Evolutionary conservation across 2,888 invertebrate species (phyloP), one percentile per base, ranked within the genome.

Genomic region (Tribolium freemani): DNA sequence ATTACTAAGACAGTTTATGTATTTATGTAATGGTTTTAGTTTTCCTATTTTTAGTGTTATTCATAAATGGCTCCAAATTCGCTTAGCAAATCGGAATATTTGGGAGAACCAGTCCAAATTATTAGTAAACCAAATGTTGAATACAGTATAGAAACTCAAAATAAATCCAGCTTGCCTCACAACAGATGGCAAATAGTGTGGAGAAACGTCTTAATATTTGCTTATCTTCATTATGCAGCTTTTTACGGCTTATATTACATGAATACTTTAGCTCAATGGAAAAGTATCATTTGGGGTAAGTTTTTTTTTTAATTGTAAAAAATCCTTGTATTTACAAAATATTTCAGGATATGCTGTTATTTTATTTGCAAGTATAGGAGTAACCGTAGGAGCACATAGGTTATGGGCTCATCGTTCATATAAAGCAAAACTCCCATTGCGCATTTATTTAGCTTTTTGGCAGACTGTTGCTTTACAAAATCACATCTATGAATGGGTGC

Each of bases 331-430:
- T 38, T 38, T n/a, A 9, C 0, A 26, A 26, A 26, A 26, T 26
- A 38, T n/a, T 77, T 48, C 60, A 79, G 80, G 54, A 31, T 78
- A 74, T 31, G 8, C 75, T 6, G 75, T 75, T 44, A 72, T 64
- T 26, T 69, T 74, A 0, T 48, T 77, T 5, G 78, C 80, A 1
- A 77, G 76, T 21, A 79, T 82, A 71, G 96, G 97, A 3, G 91
- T 94, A 11, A 97, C 97, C 0, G 93, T 94, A 0, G 98, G 98
- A 0, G 94, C 96, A 0, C 98, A 99, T 85, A 89, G 98, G 75
- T 87, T 98, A 13, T 99, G 98, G 97, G 92, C 97, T 0, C 98
- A 99, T 85, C 88, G 89, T 54, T 88, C 94, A 0, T 98, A 95
- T 85, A 91, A 92, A 80, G 98, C 97, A 0, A 90, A 91, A 77